These are phyloP conservation scores for Lophura nycthemera DNA, from an alignment of 2,113 vertebrate genomes.

Conservation along the genomic window DNA sequence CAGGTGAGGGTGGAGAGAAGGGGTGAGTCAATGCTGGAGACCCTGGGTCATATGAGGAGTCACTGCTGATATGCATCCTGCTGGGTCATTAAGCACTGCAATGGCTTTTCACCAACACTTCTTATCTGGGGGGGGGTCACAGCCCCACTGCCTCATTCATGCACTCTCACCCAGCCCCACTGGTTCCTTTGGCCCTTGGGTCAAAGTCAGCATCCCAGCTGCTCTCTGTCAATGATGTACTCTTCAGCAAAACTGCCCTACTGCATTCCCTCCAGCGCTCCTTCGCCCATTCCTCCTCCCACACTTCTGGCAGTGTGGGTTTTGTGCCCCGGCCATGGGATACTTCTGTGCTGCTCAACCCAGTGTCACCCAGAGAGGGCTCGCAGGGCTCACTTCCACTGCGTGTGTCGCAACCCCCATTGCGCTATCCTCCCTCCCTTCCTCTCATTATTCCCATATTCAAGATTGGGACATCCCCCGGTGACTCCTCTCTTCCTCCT, in stretches of 20 bases:
- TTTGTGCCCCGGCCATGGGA: background rate
- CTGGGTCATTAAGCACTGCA: background rate
- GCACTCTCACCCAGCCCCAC: background rate
- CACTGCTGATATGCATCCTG: background rate
- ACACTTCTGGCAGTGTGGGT: background rate
- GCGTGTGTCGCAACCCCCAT: background rate
- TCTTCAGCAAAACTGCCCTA: background rate
- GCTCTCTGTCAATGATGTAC: no score
- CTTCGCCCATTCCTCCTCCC: background rate
- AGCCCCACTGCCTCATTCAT: accelerated
- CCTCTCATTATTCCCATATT: conserved; percentile 19
- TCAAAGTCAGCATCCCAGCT: background rate
- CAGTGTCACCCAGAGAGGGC: no score
- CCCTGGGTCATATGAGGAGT: background rate
- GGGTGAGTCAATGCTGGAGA: accelerated
- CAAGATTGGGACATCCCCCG: background rate
- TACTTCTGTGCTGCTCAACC: background rate
- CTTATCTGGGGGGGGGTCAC: background rate
- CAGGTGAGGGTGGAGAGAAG: background rate
- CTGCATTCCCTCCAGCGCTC: accelerated
- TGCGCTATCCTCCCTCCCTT: conserved; percentile 18
- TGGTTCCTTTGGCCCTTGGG: accelerated
- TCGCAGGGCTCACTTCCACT: background rate
- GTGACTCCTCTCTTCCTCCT: background rate
- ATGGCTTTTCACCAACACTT: background rate